phyloP scores from a whole-genome alignment of 2,113 vertebrate genomes.

The Xenopus laevis region DNA sequence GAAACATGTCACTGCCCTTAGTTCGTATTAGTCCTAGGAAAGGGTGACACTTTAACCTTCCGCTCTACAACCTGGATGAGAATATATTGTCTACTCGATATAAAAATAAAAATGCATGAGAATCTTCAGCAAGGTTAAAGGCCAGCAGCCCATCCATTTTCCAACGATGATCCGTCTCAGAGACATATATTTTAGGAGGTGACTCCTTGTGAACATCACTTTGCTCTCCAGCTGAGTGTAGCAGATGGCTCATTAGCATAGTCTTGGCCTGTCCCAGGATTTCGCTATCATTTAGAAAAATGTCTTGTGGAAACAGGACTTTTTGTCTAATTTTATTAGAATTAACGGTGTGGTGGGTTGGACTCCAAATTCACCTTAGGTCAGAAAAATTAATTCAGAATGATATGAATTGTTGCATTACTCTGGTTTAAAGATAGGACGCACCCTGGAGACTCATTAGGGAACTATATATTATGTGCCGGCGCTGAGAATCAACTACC shows the following conservation, averaged over 20 bases:
- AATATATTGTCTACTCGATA: slow-evolving; percentile 43
- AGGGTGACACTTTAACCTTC: slow-evolving; percentile 39
- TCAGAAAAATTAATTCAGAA: slow-evolving; percentile 96
- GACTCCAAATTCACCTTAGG: slow-evolving; percentile 83
- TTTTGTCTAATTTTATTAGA: slow-evolving; percentile 82
- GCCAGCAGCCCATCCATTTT: slow-evolving; percentile 68
- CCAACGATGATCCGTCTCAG: slow-evolving; percentile 84
- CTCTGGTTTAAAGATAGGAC: slow-evolving; percentile 72
- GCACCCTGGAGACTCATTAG: slow-evolving; percentile 80
- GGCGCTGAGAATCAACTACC: slow-evolving; percentile 64
- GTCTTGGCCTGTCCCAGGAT: slow-evolving; percentile 71
- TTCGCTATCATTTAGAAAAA: slow-evolving; percentile 75
- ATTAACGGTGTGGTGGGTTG: slow-evolving; percentile 75
- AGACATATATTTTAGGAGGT: slow-evolving; percentile 78
- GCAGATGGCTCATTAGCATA: slow-evolving; percentile 86
- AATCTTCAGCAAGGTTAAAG: slow-evolving; percentile 72
- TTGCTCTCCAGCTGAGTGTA: slow-evolving; percentile 73
- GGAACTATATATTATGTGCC: slow-evolving; percentile 71
- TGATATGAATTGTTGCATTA: slow-evolving; percentile 73
- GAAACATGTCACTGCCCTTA: slow-evolving; percentile 25
- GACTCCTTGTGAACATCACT: slow-evolving; percentile 60
- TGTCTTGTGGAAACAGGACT: slow-evolving; percentile 81
- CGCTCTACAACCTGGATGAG: slow-evolving; percentile 30
- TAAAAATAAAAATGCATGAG: slow-evolving; percentile 30
- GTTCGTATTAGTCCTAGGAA: slow-evolving; percentile 21